Evolutionary conservation across 2,113 vertebrate genomes (phyloP).

Genomic region (Setophaga kirtlandii): DNA sequence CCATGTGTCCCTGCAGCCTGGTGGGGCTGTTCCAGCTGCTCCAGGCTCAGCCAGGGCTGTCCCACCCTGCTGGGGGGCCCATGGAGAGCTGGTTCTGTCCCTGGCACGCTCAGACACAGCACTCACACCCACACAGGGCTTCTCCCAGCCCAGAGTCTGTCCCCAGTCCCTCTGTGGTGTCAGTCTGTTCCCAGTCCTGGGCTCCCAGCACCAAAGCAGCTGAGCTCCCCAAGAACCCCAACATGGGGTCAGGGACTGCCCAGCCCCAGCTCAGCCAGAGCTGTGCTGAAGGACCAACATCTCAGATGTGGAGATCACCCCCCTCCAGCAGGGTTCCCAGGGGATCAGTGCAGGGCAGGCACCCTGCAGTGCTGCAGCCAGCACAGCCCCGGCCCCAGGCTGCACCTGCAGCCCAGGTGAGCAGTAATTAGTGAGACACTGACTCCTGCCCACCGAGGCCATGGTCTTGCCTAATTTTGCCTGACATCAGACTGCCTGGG

Average conservation of each 20-base stretch:
- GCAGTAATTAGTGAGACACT: background rate
- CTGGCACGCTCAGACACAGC: background rate
- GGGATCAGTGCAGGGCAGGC: fast-evolving
- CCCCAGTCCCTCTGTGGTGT: fast-evolving
- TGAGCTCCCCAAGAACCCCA: background rate
- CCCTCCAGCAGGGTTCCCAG: background rate
- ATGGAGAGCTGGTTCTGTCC: fast-evolving
- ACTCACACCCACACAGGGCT: fast-evolving
- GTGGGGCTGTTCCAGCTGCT: too few species aligned
- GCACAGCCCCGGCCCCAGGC: background rate
- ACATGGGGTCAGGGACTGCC: fast-evolving
- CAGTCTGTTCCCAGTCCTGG: fast-evolving
- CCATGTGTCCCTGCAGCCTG: too few species aligned
- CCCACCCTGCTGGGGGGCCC: background rate
- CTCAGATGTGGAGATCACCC: background rate
- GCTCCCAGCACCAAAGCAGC: background rate
- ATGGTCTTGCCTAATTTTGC: background rate
- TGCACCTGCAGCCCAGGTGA: background rate
- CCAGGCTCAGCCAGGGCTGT: background rate
- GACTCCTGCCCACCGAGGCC: background rate
- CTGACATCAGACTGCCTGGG: background rate
- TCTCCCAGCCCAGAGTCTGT: background rate
- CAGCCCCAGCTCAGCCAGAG: background rate
- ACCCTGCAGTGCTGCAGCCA: background rate
- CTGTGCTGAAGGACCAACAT: background rate